Base-by-base conservation (phyloP, 2,113 vertebrate species). In the Serilophus lunatus region DNA sequence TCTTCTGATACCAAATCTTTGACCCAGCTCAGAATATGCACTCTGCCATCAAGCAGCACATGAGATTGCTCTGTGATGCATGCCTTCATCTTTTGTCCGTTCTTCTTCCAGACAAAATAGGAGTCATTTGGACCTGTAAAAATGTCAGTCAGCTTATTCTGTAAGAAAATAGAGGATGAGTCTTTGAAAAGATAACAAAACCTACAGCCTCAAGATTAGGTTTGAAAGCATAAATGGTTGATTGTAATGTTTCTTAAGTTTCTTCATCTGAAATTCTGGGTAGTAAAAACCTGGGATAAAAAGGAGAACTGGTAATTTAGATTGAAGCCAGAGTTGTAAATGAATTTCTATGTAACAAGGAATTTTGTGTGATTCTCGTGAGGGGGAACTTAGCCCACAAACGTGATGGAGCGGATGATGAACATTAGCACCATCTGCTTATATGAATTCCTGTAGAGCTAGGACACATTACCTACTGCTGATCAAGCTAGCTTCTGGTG, bases 21-120 rank as follows among this genome's bases (percentile, higher is more conserved):
- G 76, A 99, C 95, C 99, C 99, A 99, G 96, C 99, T 99, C 97
- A 99, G 98, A 86, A 98, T 96, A 6, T 99, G 98, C 20, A 97
- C 86, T 86, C 94, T 96, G 64, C 97, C 98, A n/a, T 97, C 96
- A 13, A 95, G 92, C 86, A 99, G 90, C 4, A 5, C 26, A 5
- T 95, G 97, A 63, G 97, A 98, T 88, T 98, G 97, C 88, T 98
- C 97, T 7, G 63, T 97, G 65, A 98, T 71, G 24, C 97, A 98
- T 4, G 72, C 92, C 72, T 98, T 97, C 93, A 99, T 97, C 36
- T 60, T 96, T 28, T 93, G 98, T 26, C 98, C 97, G 0, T 99
- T 99, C 93, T 98, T 98, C 82, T 98, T 97, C 99, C 99, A 99
- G 95, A 98, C 90, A 94, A 99, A 98, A 66, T 60, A 97, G 50